These are phyloP conservation scores for Venustoraphidia nigricollis DNA, from an alignment of 2,888 invertebrate genomes.

Conservation along the genomic window DNA sequence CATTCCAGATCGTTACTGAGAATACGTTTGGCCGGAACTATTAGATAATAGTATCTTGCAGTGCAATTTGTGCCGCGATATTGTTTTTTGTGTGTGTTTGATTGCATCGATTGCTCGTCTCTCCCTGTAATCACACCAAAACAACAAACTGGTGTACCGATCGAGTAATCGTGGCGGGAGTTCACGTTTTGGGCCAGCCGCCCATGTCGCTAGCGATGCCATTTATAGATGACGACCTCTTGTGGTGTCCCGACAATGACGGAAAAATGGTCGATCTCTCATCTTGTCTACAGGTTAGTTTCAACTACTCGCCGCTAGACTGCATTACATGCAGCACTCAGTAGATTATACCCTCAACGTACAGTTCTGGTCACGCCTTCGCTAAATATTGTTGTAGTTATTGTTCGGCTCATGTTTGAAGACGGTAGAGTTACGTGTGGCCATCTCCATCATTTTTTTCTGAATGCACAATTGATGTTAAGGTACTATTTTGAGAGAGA, in stretches of 20 bases:
- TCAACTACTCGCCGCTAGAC: not conserved
- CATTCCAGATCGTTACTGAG: conserved; percentile 19
- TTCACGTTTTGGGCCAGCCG: conserved; percentile 38
- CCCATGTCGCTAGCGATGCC: conserved; percentile 70
- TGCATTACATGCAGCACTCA: too few relatives aligned
- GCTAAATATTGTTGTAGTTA: too few relatives aligned
- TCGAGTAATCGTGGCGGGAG: conserved; percentile 39
- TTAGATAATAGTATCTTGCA: not conserved
- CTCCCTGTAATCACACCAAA: conserved; percentile 7
- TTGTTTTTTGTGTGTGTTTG: not conserved
- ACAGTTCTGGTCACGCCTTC: too few relatives aligned
- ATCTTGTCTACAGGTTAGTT: conserved; percentile 67
- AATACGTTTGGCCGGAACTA: conserved; percentile 1
- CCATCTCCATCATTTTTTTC: too few relatives aligned
- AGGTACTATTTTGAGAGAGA: too few relatives aligned
- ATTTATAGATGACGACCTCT: conserved; percentile 88
- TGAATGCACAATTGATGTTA: too few relatives aligned
- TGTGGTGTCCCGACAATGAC: conserved; percentile 91
- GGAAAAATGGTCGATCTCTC: conserved; percentile 87
- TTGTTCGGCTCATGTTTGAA: too few relatives aligned
- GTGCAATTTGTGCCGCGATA: conserved; percentile 1
- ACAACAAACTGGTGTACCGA: conserved; percentile 6
- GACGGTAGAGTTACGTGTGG: too few relatives aligned
- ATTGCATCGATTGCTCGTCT: not conserved
- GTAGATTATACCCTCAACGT: too few relatives aligned